These are phyloP conservation scores for Epizoanthus ramosus DNA, from an alignment of 92 coral and sea anemone genomes.

Conservation along the genomic window DNA sequence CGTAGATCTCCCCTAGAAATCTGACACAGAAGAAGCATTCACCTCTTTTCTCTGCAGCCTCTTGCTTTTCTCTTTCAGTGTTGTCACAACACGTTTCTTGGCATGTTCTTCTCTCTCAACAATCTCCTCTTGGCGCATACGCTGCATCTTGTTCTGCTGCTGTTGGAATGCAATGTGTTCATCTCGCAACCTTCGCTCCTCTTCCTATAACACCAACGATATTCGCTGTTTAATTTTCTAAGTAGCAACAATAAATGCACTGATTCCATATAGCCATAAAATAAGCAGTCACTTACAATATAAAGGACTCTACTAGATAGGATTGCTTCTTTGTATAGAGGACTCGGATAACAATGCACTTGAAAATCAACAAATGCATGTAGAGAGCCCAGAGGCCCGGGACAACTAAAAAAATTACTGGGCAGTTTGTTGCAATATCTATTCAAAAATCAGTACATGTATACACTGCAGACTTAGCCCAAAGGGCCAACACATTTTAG, in stretches of 20 bases:
- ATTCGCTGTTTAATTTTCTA: neutral
- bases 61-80: slow-evolving; percentile 81
- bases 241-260: neutral
- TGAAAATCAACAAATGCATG: too few species aligned
- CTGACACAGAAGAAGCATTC: neutral
- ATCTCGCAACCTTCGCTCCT: slow-evolving; percentile 90
- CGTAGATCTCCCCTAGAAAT: neutral
- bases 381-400: too few species aligned
- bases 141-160: slow-evolving; percentile 78
- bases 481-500: too few species aligned
- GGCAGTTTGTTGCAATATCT: too few species aligned
- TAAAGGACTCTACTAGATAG: too few species aligned
- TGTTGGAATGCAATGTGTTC: slow-evolving; percentile 95
- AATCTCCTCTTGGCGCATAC: slow-evolving; percentile 85
- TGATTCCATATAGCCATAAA: too few species aligned
- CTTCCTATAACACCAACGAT: slow-evolving; percentile 67
- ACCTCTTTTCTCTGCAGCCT: slow-evolving; percentile 89
- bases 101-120: slow-evolving; percentile 84
- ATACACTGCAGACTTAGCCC: too few species aligned
- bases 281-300: too few species aligned
- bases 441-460: too few species aligned
- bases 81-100: slow-evolving; percentile 77
- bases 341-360: too few species aligned
- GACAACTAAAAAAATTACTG: too few species aligned
- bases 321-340: too few species aligned